These are phyloP conservation scores for Zaprionus lachaisei DNA, from an alignment of 1,140 invertebrate species.

Conservation along the genomic window DNA sequence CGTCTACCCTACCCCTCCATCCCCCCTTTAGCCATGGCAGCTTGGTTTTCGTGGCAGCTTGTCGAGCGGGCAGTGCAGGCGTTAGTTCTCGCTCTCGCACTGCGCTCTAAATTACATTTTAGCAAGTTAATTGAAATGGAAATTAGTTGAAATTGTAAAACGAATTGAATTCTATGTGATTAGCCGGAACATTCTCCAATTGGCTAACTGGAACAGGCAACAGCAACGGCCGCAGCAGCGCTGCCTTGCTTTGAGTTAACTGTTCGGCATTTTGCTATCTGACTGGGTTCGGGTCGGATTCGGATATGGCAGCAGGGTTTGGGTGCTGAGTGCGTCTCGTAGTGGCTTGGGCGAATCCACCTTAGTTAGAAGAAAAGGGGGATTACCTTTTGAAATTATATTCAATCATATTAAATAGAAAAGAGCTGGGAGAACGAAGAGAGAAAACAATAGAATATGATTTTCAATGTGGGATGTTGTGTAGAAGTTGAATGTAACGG, in stretches of 20 bases:
- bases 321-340: background rate
- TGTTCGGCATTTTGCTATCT: conserved; percentile 2
- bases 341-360: no score
- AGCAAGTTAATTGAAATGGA: conserved; percentile 85
- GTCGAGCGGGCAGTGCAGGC: conserved; percentile 31
- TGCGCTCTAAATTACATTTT: conserved; percentile 83
- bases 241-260: conserved; percentile 1
- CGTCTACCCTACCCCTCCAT: background rate
- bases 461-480: background rate
- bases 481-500: no score
- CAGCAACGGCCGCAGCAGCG: conserved; percentile 36
- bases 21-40: conserved; percentile 3
- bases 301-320: background rate
- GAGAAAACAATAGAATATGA: background rate
- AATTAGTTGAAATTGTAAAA: conserved; percentile 85
- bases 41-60: conserved; percentile 60
- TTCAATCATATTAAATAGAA: background rate
- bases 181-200: conserved; percentile 81
- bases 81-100: conserved; percentile 28
- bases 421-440: background rate
- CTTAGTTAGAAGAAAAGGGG: background rate
- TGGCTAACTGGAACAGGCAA: conserved; percentile 53
- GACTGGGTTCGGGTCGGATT: background rate
- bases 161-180: conserved; percentile 84
- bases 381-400: background rate